phyloP scores from a whole-genome alignment of 2,797 vertebrate genomes.

The Cossypha caffra region DNA sequence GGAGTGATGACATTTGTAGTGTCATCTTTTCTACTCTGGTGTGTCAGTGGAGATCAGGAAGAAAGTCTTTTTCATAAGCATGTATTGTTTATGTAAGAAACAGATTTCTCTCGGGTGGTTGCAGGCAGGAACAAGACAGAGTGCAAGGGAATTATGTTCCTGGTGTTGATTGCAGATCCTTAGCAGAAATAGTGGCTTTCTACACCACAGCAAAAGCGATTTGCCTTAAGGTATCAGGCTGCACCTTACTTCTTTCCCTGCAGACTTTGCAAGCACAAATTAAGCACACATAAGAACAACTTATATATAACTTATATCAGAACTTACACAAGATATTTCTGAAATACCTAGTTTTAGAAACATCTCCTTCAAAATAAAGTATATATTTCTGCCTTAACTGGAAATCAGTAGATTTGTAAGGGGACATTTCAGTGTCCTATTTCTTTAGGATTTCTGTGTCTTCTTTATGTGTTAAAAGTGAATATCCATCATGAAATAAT shows the following conservation, averaged over 20 bases:
- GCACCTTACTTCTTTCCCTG: background rate
- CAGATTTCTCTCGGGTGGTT: background rate
- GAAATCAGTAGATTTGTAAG: background rate
- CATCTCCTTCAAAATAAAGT: background rate
- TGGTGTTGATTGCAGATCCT: background rate
- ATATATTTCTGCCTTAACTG: background rate
- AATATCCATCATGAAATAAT: background rate
- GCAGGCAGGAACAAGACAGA: background rate
- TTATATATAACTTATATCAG: background rate
- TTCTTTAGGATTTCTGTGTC: background rate
- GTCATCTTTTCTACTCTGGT: background rate
- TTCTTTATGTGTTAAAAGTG: background rate
- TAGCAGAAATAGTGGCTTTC: background rate
- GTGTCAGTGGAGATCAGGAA: background rate
- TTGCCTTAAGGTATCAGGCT: background rate
- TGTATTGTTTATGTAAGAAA: background rate
- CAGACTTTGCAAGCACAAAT: background rate
- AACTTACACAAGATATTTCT: background rate
- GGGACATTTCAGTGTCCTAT: background rate
- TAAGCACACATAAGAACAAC: too few species aligned
- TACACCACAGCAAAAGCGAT: background rate
- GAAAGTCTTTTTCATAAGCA: background rate
- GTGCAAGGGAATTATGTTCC: background rate
- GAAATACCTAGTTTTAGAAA: background rate
- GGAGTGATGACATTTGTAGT: background rate